Base-by-base conservation (phyloP, 2,888 invertebrate species). In the Tuta absoluta region DNA sequence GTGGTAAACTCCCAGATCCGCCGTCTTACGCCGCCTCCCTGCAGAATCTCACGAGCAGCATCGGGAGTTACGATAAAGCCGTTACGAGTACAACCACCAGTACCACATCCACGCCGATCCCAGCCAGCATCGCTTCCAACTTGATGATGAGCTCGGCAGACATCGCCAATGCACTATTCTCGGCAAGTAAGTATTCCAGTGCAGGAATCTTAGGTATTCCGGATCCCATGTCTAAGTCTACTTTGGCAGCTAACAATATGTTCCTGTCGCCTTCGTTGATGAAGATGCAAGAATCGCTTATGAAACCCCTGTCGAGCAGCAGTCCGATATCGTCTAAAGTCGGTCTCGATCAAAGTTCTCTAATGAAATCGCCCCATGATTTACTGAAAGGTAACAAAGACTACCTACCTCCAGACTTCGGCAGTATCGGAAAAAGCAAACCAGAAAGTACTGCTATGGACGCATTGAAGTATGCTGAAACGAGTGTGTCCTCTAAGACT, bases 171-270 rank as follows among this genome's bases (percentile, higher is more conserved):
- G 94, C 95, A 63, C 85, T 95, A 62, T 95, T 95, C 75, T 95
- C 93, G 63, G 93, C 93, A 0, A 94, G 93, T 56, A 94, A 94
- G 81, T 94, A 93, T 76, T 93, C 94, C 1, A 93, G 92, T 70
- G 92, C 93, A 14, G 93, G 93, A 21, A 88, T 95, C 63, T 85
- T 95, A 41, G 94, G 94, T 5, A 93, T 95, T 71, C 95, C 95
- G 0, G 96, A 96, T 83, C 95, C 96, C 0, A 93, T 96, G 88
- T 94, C 95, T 0, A 95, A 95, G 76, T 94, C 95, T 12, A 95
- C 95, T 33, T 85, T 96, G 69, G 94, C 95, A 10, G 95, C 96
- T 0, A 95, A 95, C 74, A 96, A 96, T 77, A 95, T 96, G 92
- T 96, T 96, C 71, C 91, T 96, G 73, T 94, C 95, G 8, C 95